phyloP scores from a whole-genome alignment of 2,797 vertebrate genomes.

The Acipenser oxyrinchus region DNA sequence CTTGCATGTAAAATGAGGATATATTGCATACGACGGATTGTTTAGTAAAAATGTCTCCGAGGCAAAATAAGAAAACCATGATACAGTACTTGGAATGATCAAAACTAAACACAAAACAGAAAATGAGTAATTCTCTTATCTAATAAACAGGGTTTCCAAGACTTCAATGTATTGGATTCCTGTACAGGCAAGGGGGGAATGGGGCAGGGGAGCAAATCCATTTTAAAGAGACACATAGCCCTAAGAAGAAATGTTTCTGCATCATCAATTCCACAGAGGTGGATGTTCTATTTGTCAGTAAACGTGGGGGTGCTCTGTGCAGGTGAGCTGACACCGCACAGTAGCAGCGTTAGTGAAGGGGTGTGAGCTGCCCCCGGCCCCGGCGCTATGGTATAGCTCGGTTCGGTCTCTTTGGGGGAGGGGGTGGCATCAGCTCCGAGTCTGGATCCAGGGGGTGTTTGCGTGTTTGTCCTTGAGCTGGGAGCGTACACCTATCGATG shows the following conservation, averaged over 20 bases:
- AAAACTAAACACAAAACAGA: conserved; percentile 27
- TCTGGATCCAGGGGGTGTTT: conserved; percentile 80
- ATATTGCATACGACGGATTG: conserved; percentile 1
- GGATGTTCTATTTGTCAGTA: background rate
- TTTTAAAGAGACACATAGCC: conserved; percentile 5
- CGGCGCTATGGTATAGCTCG: conserved; percentile 49
- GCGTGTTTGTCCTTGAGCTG: conserved; percentile 63
- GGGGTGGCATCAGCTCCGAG: conserved; percentile 88
- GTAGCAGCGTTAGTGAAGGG: conserved; percentile 9
- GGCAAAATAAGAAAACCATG: conserved; percentile 6
- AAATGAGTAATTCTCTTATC: too few relatives aligned
- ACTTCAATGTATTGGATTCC: too few relatives aligned
- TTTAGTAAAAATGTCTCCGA: conserved; percentile 3
- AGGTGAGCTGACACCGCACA: conserved; percentile 16
- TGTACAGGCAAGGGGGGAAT: too few relatives aligned
- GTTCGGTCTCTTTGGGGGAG: conserved; percentile 82
- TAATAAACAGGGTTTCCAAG: too few relatives aligned
- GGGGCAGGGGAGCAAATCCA: too few relatives aligned
- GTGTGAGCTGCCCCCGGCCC: background rate
- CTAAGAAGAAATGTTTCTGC: conserved; percentile 22
- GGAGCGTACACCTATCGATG: conserved; percentile 71
- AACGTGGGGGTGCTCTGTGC: conserved; percentile 23
- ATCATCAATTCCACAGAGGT: conserved; percentile 12
- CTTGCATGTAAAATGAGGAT: background rate
- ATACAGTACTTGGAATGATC: conserved; percentile 29